Conservation (phyloP, 2,113 vertebrate genomes). For the Acrocephalus kingi region DNA sequence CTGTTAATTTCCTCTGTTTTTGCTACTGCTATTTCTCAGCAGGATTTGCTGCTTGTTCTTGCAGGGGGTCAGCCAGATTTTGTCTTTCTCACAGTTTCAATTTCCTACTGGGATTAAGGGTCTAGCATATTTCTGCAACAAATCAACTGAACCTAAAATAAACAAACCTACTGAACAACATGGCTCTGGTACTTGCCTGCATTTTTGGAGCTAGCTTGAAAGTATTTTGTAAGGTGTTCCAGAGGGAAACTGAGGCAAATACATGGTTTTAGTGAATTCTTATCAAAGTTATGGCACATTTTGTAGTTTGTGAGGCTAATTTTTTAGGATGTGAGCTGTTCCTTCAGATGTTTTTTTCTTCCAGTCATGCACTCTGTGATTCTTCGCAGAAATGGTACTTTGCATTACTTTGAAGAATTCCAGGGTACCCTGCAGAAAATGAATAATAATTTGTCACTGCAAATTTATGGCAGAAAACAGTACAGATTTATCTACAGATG, state of each 20-base stretch:
- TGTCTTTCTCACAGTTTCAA: slow-evolving; percentile 78
- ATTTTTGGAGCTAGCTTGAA: slow-evolving; percentile 43
- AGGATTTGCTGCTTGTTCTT: slow-evolving; percentile 68
- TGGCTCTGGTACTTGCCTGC: not conserved
- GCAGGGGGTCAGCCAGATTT: slow-evolving; percentile 77
- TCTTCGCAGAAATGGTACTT: not conserved
- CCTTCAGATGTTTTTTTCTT: not conserved
- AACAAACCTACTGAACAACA: slow-evolving; percentile 65
- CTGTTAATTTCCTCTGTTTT: slow-evolving; percentile 62
- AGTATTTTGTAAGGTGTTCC: not conserved
- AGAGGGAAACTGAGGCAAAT: not conserved
- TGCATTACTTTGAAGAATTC: not conserved
- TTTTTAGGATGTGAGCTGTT: not conserved
- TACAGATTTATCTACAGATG: not conserved
- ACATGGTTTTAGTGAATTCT: not conserved
- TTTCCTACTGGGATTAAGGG: slow-evolving; percentile 73
- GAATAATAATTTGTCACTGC: not conserved
- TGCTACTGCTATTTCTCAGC: slow-evolving; percentile 72
- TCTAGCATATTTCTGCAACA: slow-evolving; percentile 73
- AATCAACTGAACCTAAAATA: slow-evolving; percentile 71
- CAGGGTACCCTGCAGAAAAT: not conserved
- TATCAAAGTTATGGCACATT: not conserved
- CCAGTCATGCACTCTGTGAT: not conserved
- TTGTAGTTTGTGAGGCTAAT: not conserved
- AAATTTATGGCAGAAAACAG: not conserved